Evolutionary conservation across 2,888 invertebrate species (phyloP).

Genomic region (Oithona nana): DNA sequence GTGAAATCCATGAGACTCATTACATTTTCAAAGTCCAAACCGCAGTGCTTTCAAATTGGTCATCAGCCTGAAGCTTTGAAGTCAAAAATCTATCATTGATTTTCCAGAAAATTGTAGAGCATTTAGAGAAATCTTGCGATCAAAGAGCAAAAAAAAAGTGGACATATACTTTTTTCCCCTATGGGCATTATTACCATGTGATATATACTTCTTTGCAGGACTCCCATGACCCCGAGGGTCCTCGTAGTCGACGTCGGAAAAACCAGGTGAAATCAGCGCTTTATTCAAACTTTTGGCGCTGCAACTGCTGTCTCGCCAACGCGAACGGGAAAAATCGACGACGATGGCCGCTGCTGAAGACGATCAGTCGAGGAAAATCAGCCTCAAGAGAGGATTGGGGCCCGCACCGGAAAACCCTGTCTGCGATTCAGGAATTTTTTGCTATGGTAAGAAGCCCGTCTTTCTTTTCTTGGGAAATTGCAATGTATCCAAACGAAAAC

Average conservation of each 20-base stretch:
- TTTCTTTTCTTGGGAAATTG: neutral
- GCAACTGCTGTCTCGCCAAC: no score
- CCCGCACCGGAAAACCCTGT: neutral
- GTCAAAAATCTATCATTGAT: no score
- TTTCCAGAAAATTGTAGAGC: no score
- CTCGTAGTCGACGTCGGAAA: neutral
- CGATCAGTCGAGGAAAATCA: neutral
- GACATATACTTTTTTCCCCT: neutral
- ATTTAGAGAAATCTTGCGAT: no score
- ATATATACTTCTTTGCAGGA: neutral
- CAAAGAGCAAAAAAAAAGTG: neutral
- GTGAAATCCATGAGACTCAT: no score
- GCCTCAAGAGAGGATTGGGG: neutral
- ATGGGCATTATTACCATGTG: no score
- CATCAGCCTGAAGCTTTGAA: no score
- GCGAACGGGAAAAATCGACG: no score
- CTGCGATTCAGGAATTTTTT: neutral
- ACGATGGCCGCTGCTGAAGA: neutral
- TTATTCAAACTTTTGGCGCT: neutral
- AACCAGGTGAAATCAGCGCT: neutral
- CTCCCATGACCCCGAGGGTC: neutral
- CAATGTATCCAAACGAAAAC: neutral
- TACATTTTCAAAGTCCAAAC: no score
- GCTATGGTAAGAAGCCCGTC: neutral
- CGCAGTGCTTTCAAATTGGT: no score